Evolutionary conservation across 2,888 invertebrate genomes (phyloP).

Genomic region (Lithophane leautieri): DNA sequence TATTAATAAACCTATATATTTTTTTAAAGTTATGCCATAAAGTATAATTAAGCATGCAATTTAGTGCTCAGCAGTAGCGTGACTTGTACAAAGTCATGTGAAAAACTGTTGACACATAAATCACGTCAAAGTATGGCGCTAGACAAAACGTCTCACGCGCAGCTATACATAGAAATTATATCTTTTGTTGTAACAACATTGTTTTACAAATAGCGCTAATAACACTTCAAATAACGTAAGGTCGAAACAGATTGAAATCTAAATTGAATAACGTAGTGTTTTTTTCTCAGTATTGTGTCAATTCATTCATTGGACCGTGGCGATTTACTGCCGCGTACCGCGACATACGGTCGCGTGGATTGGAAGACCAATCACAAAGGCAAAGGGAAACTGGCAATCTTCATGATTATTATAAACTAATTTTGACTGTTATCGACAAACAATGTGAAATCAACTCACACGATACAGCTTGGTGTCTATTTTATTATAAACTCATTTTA

Average conservation of each 20-base stretch:
- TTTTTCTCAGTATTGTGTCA: constrained; percentile 84
- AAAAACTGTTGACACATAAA: constrained; percentile 67
- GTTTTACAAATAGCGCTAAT: constrained; percentile 82
- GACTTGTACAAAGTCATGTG: constrained; percentile 59
- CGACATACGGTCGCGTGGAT: constrained; percentile 65
- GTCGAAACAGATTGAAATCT: constrained; percentile 79
- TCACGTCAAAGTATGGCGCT: constrained; percentile 62
- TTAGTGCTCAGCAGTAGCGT: constrained; percentile 13
- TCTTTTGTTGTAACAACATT: constrained; percentile 78
- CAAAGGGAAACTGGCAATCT: not conserved
- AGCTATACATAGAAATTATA: constrained; percentile 68
- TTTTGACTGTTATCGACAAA: not conserved
- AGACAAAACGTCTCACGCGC: constrained; percentile 72
- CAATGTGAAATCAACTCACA: not conserved
- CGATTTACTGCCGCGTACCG: constrained; percentile 65
- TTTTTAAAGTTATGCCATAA: constrained; percentile 14
- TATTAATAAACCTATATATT: constrained; percentile 18
- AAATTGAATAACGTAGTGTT: constrained; percentile 76
- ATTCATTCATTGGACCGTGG: constrained; percentile 74
- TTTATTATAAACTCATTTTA: too few species aligned
- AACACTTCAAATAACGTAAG: constrained; percentile 77
- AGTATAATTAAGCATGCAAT: constrained; percentile 23
- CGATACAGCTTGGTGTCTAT: not conserved
- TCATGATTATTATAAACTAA: constrained; percentile 8
- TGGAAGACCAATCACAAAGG: constrained; percentile 26